phyloP scores from a whole-genome alignment of 2,113 vertebrate genomes.

The Toxostoma redivivum region DNA sequence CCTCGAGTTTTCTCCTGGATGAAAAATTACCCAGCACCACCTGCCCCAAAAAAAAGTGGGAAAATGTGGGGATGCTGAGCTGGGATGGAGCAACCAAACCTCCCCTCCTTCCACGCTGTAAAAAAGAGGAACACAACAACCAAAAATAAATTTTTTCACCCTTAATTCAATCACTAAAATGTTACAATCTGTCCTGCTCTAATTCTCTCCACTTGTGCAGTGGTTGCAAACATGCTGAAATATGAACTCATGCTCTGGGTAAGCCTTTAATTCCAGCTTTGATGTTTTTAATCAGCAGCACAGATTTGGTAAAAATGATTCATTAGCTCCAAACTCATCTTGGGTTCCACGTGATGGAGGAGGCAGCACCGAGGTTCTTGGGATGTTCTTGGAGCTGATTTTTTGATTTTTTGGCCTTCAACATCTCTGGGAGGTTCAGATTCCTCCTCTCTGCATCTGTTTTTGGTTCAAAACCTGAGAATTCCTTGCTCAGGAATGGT shows the following conservation, averaged over 20 bases:
- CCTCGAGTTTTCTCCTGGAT: background rate
- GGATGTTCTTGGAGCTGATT: background rate
- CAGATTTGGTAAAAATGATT: constrained; percentile 52
- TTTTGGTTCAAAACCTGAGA: background rate
- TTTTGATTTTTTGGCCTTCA: no score
- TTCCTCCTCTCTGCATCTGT: background rate
- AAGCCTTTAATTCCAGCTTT: constrained; percentile 65
- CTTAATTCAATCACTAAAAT: background rate
- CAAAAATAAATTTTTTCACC: background rate
- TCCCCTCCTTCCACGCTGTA: background rate
- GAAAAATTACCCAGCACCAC: constrained; percentile 7
- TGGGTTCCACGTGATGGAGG: background rate
- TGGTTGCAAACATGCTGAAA: constrained; percentile 12
- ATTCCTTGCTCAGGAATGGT: no score
- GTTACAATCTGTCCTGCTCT: background rate
- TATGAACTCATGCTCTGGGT: background rate
- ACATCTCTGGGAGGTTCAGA: background rate
- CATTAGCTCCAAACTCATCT: constrained; percentile 17
- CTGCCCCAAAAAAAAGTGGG: background rate
- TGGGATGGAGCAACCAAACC: background rate
- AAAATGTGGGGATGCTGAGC: background rate
- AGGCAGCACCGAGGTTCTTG: background rate
- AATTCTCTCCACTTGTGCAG: constrained; percentile 17
- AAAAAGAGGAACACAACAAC: background rate
- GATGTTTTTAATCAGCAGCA: constrained; percentile 53